Percentiles rank a stretch among this genome's conserved stretches.
Evolutionary conservation across 2,888 invertebrate genomes (phyloP).

Genomic region (Eubasilissa splendida): DNA sequence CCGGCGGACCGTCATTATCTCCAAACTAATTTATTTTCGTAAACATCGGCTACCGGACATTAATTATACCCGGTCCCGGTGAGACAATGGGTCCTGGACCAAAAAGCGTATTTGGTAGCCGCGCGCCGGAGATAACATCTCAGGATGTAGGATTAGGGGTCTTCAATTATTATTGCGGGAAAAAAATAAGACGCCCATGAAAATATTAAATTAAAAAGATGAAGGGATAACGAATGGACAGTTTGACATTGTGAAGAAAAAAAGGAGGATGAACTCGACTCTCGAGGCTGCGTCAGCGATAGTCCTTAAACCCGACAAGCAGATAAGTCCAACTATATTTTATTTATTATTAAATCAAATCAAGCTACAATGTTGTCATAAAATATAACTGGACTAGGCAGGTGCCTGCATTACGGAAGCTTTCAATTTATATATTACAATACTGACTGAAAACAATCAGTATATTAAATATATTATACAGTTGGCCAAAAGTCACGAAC

Average conservation of each 20-base stretch:
- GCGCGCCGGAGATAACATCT: slow-evolving; percentile 27
- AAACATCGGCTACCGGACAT: slow-evolving; percentile 56
- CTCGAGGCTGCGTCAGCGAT: too few species aligned
- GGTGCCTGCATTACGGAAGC: too few species aligned
- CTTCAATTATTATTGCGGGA: slow-evolving; percentile 25
- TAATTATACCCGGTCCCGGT: slow-evolving; percentile 41
- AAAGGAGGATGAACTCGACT: background rate
- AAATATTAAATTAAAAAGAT: slow-evolving; percentile 33
- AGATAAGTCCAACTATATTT: too few species aligned
- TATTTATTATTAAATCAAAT: too few species aligned
- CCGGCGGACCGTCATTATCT: slow-evolving; percentile 49
- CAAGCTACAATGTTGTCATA: too few species aligned
- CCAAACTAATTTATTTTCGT: slow-evolving; percentile 56
- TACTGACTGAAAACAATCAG: too few species aligned
- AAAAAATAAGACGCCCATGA: slow-evolving; percentile 18
- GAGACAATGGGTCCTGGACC: slow-evolving; percentile 17
- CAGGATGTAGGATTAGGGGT: slow-evolving; percentile 28
- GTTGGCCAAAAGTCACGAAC: too few species aligned
- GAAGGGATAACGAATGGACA: slow-evolving; percentile 30
- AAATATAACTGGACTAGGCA: too few species aligned
- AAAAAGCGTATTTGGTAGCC: slow-evolving; percentile 43
- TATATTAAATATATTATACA: too few species aligned
- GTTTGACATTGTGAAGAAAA: slow-evolving; percentile 33
- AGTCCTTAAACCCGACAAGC: too few species aligned
- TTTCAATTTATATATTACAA: too few species aligned